These are phyloP conservation scores for Coregonus suidteri DNA, from an alignment of 2,797 vertebrate genomes.

Conservation along the genomic window DNA sequence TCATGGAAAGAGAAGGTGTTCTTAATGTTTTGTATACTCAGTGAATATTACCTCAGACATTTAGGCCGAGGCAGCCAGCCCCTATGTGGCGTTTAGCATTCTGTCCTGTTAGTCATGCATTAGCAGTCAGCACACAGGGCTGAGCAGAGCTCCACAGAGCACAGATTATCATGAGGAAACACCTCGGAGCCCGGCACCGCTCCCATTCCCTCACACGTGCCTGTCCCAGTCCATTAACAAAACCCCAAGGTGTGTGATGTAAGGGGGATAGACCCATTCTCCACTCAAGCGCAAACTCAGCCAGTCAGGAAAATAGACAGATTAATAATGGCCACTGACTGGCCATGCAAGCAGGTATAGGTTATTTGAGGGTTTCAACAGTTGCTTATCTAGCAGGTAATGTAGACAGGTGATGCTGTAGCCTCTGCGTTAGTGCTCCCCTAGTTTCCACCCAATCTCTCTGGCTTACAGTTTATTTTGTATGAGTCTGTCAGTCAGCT, in stretches of 20 bases:
- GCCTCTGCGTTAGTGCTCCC: too few relatives aligned
- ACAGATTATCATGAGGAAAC: conserved; percentile 12
- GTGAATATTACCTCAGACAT: background rate
- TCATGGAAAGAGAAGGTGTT: background rate
- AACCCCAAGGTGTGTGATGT: conserved; percentile 1
- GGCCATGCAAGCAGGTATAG: background rate
- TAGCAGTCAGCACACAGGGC: conserved; percentile 7
- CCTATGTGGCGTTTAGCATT: background rate
- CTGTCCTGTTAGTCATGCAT: conserved; percentile 5
- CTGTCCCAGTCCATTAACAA: background rate
- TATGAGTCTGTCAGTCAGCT: background rate
- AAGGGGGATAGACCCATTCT: background rate
- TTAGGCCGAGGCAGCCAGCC: background rate
- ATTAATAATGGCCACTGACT: background rate
- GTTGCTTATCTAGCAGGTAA: background rate
- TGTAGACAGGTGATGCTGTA: background rate
- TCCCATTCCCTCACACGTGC: background rate
- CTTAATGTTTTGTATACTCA: background rate
- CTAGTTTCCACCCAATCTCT: too few relatives aligned
- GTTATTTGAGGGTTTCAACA: background rate
- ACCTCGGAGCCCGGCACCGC: background rate
- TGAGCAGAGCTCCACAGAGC: conserved; percentile 2
- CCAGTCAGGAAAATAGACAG: background rate
- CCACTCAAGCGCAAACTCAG: background rate
- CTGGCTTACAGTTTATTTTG: background rate